phyloP scores from a whole-genome alignment of 1,140 invertebrate genomes.

The Aphis craccivora region DNA sequence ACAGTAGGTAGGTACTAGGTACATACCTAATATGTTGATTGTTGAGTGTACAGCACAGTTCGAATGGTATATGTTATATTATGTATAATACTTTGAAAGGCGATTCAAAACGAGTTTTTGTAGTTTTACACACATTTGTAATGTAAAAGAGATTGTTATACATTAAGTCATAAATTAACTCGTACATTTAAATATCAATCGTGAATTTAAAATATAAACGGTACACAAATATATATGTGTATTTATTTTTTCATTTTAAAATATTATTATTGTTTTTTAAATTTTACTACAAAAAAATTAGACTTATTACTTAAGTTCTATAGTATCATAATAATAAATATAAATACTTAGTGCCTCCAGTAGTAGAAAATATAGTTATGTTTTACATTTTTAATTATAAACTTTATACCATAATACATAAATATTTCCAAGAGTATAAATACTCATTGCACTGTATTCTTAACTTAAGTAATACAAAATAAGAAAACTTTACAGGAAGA shows the following conservation, averaged over 20 bases:
- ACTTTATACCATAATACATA: neutral
- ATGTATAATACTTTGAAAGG: neutral
- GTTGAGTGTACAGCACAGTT: neutral
- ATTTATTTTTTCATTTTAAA: too few relatives aligned
- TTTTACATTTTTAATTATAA: slow-evolving; percentile 8
- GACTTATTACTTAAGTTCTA: neutral
- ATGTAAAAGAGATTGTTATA: neutral
- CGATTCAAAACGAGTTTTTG: neutral
- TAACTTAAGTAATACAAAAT: neutral
- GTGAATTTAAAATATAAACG: neutral
- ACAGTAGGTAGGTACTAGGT: neutral
- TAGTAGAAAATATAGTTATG: neutral
- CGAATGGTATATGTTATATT: neutral
- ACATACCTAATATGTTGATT: neutral
- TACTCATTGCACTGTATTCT: neutral
- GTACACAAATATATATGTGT: too few relatives aligned
- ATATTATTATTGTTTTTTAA: neutral
- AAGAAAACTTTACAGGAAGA: neutral
- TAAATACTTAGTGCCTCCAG: neutral
- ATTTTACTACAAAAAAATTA: neutral
- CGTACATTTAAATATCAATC: neutral
- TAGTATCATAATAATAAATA: neutral
- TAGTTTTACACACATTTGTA: neutral
- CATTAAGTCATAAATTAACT: neutral
- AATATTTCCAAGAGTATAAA: neutral